Percentiles rank a stretch among this genome's conserved stretches.
phyloP scores from a whole-genome alignment of 2,888 invertebrate genomes.

The Atrina japonica region DNA sequence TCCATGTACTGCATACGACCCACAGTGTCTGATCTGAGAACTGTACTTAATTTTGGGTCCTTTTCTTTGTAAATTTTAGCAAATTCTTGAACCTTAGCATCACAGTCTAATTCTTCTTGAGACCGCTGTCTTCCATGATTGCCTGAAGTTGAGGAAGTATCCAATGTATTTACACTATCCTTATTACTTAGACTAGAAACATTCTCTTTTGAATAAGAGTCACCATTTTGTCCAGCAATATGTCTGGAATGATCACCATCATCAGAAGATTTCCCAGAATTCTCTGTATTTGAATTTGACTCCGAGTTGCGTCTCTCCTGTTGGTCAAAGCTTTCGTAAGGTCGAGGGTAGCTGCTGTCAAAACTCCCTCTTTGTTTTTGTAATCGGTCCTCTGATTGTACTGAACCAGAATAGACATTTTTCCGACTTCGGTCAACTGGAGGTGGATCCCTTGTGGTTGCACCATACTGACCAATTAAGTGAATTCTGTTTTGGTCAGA shows the following conservation, averaged over 20 bases:
- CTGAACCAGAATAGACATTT: conserved; percentile 14
- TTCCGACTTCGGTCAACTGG: conserved; percentile 17
- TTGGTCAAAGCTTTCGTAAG: neutral
- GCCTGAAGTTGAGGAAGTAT: conserved; percentile 1
- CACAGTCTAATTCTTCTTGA: conserved; percentile 90
- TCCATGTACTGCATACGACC: conserved; percentile 87
- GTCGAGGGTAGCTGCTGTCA: neutral
- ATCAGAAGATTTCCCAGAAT: neutral
- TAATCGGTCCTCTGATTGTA: neutral
- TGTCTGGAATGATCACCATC: too few relatives aligned
- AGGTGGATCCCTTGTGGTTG: conserved; percentile 1
- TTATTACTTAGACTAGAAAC: neutral
- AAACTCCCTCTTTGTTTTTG: neutral
- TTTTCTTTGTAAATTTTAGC: conserved; percentile 70
- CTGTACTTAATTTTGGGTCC: conserved; percentile 70
- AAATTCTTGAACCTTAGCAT: conserved; percentile 84
- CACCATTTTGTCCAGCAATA: too few relatives aligned
- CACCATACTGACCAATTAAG: neutral
- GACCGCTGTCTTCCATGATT: conserved; percentile 71
- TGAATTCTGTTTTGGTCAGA: conserved; percentile 6
- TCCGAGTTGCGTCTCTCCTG: neutral
- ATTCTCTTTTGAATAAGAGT: too few relatives aligned
- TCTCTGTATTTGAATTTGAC: neutral
- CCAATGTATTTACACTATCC: conserved; percentile 1
- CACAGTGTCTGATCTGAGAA: conserved; percentile 83